Conservation (phyloP, 2,113 vertebrate species). For the Nycticebus coucang region DNA sequence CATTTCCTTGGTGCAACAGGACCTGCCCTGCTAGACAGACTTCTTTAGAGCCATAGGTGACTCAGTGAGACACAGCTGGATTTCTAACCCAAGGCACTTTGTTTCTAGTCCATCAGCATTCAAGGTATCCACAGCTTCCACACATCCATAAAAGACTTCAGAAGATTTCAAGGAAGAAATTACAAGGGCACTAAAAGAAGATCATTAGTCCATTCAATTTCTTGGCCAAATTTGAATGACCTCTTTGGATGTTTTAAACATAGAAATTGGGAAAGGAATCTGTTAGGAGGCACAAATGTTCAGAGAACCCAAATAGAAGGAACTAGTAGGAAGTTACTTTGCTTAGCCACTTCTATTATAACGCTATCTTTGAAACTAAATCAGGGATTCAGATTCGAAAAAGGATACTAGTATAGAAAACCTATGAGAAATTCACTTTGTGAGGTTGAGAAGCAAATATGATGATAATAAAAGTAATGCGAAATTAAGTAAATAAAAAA, state of each 20-base stretch:
- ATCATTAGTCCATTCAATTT: neutral
- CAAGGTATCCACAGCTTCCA: neutral
- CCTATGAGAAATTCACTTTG: neutral
- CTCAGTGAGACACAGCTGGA: neutral
- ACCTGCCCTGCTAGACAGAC: neutral
- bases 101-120: neutral
- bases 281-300: neutral
- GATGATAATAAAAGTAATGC: neutral
- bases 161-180: constrained; percentile 7
- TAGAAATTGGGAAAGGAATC: neutral
- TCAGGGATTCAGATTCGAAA: neutral
- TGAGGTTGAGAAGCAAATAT: neutral
- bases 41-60: neutral
- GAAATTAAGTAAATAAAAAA: neutral
- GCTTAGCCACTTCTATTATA: neutral
- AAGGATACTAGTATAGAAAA: neutral
- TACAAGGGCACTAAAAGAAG: neutral
- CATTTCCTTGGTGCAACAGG: neutral
- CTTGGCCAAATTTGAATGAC: neutral
- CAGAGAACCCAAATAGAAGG: neutral
- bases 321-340: neutral
- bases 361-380: neutral
- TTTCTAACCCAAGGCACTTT: constrained; percentile 2
- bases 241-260: neutral
- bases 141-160: neutral